These are phyloP conservation scores for Anas acuta DNA, from an alignment of 2,797 vertebrate species.

Conservation along the genomic window DNA sequence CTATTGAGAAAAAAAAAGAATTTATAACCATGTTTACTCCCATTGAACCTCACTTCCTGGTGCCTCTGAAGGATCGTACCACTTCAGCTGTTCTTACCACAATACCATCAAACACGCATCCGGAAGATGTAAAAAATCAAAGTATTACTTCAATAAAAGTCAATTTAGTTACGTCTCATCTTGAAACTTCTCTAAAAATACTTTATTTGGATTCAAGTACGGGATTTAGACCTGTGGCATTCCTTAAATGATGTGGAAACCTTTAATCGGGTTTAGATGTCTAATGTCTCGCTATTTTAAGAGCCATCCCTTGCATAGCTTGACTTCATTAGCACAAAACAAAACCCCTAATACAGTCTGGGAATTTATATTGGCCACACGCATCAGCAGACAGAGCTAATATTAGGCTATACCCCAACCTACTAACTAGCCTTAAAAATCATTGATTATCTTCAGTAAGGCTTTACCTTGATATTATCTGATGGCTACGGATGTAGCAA, in stretches of 20 bases:
- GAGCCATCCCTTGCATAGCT: neutral
- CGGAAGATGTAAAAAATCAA: neutral
- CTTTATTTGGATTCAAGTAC: neutral
- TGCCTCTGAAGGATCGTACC: neutral
- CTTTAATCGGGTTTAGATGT: neutral
- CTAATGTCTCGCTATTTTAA: neutral
- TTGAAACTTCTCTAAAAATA: conserved; percentile 3
- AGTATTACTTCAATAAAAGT: neutral
- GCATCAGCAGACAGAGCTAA: neutral
- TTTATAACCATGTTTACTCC: neutral
- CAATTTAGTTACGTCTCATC: neutral
- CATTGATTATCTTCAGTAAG: neutral
- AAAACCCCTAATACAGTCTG: neutral
- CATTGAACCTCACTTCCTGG: neutral
- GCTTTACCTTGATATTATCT: neutral
- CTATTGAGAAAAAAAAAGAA: neutral
- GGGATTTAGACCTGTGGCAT: neutral
- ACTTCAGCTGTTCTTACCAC: neutral
- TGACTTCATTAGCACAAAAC: neutral
- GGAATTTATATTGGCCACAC: neutral
- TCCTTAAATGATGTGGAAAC: conserved; percentile 13
- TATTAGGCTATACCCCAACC: neutral
- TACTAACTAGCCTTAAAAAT: neutral
- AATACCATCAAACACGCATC: neutral
- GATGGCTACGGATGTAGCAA: neutral